These are phyloP conservation scores for Pollicipes pollicipes DNA, from an alignment of 1,140 invertebrate species.

Conservation along the genomic window DNA sequence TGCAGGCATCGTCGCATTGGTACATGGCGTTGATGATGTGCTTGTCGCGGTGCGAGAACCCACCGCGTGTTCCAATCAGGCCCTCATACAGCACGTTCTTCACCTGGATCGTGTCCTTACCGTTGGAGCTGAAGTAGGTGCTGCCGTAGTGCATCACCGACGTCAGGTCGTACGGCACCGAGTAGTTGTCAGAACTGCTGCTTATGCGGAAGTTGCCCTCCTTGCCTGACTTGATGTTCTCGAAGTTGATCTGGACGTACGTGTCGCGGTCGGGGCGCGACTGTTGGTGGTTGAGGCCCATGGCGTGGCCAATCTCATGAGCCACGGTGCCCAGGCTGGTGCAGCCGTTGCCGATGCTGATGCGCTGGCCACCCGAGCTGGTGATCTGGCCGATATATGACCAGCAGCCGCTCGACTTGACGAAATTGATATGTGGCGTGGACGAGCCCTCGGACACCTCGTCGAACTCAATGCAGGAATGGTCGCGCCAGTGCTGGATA, in stretches of 20 bases:
- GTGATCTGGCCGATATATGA: conserved; percentile 24
- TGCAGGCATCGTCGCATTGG: conserved; percentile 11
- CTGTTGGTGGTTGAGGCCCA: conserved; percentile 31
- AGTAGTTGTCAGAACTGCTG: conserved; percentile 4
- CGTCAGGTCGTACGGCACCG: conserved; percentile 18
- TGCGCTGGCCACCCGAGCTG: conserved; percentile 19
- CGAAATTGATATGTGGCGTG: conserved; percentile 15
- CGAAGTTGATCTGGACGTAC: conserved; percentile 25
- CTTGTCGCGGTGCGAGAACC: conserved; percentile 19
- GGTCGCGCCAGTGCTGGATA: neutral
- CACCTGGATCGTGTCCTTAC: conserved; percentile 6
- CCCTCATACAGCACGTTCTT: conserved; percentile 6
- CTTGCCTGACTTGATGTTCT: conserved; percentile 21
- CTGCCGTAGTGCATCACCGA: conserved; percentile 20
- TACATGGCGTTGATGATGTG: conserved; percentile 16
- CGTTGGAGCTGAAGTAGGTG: neutral
- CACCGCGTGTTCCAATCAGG: conserved; percentile 11
- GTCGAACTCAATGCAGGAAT: neutral
- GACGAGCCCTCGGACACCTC: neutral
- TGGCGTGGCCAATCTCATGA: conserved; percentile 26
- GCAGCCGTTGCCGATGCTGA: conserved; percentile 25
- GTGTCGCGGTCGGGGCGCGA: conserved; percentile 28
- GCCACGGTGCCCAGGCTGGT: conserved; percentile 24
- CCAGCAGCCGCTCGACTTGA: conserved; percentile 21
- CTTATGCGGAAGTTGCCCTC: conserved; percentile 26